Evolutionary conservation across 2,113 vertebrate genomes (phyloP), one percentile per base, ranked within the genome.

Genomic region (Cariama cristata): DNA sequence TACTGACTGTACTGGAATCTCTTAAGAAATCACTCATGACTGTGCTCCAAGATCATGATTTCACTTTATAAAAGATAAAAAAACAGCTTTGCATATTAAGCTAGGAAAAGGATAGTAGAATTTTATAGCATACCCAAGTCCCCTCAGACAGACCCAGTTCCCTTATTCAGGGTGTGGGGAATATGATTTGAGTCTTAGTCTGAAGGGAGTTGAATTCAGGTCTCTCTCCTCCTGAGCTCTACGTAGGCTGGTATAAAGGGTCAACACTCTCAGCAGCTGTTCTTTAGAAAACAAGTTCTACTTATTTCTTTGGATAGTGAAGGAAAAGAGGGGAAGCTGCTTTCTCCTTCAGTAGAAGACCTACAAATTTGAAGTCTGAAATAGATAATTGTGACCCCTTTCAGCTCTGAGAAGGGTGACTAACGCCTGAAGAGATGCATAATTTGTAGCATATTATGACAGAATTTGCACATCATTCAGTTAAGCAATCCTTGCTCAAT

Each of bases 311-410:
- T 33, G 30, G 40, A 56, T 13, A 74, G 30, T 24, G 44, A 74
- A 40, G 15, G 45, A 60, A 88, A 58, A 84, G 8, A 3, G 6
- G 47, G 12, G 15, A 74, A 69, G 28, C 13, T 38, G 8, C 6
- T 11, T 79, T 45, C 45, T 66, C 13, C 23, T 71, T 56, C 55
- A 74, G 33, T 1, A 47, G 14, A 45, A 27, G 22, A 73, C 20
- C 14, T 50, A 35, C 27, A 92, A 42, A 55, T 20, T 15, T 22
- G 10, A 47, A 94, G 26, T 42, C 62, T 53, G 50, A 88, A 85
- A 77, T 4, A 80, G n/a, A 30, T 38, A 64, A 77, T 20, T 0
- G 0, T 49, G 47, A 79, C 3, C 6, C 1, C 24, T 79, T 67
- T 75, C 52, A 18, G 5, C 50, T 63, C 44, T 23, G 50, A 60